Percentiles rank a stretch among this genome's conserved stretches.
Evolutionary conservation across 2,888 invertebrate genomes (phyloP).

Genomic region (Drosophila siamana): DNA sequence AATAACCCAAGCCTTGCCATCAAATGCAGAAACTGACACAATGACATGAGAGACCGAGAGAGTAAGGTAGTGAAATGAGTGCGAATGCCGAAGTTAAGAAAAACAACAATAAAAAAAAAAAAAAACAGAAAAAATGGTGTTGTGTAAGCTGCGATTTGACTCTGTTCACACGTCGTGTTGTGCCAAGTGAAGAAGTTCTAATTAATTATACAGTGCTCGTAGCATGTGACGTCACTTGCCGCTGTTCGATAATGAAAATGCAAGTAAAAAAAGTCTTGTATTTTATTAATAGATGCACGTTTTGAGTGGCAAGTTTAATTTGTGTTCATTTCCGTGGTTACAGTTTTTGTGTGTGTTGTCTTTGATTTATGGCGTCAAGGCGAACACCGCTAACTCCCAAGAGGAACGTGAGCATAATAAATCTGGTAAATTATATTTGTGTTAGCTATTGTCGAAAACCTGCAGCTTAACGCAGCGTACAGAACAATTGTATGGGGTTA

Average conservation of each 20-base stretch:
- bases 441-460: neutral
- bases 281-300: conserved; percentile 26
- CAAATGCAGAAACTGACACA: conserved; percentile 6
- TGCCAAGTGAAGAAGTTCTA: conserved; percentile 35
- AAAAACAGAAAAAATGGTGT: neutral
- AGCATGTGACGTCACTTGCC: conserved; percentile 35
- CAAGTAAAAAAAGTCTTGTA: conserved; percentile 22
- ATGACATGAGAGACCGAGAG: neutral
- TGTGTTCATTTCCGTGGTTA: neutral
- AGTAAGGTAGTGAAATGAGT: neutral
- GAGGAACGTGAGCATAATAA: neutral
- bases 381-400: neutral
- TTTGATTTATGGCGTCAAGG: neutral
- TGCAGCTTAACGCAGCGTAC: neutral
- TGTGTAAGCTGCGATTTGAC: conserved; percentile 22
- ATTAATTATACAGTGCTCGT: conserved; percentile 39
- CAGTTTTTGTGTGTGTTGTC: neutral
- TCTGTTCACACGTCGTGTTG: conserved; percentile 6
- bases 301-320: conserved; percentile 14
- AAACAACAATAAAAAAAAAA: neutral
- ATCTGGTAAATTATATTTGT: conserved; percentile 1
- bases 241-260: conserved; percentile 11
- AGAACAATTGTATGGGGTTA: neutral
- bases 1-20: conserved; percentile 19
- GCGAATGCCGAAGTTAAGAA: neutral